Base-by-base conservation (phyloP, 2,888 invertebrate genomes). In the Odiellus spinosus region DNA sequence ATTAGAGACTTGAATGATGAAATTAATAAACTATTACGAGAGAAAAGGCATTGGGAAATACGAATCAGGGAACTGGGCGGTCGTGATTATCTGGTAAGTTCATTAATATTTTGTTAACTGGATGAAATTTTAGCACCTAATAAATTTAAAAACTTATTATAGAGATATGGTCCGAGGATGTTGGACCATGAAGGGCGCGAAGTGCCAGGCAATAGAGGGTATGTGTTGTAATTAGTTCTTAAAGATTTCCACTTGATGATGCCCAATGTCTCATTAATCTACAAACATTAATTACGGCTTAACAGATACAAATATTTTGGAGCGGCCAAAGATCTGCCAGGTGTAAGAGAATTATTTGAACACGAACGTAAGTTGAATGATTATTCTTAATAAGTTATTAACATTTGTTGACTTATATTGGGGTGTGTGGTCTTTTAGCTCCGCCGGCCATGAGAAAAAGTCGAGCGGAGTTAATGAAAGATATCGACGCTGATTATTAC, bases 401-500 rank as follows among this genome's bases (percentile, higher is more conserved):
- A 35, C 35, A 35, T 2, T 14, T n/a, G 3, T 2, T 12, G 14
- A 35, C 4, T n/a, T n/a, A n/a, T n/a, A n/a, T n/a, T n/a, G n/a
- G n/a, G n/a, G n/a, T n/a, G n/a, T n/a, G n/a, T n/a, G n/a, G n/a
- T n/a, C n/a, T 38, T 36, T n/a, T 19, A 52, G 52, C 91, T 10
- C 87, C 88, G 12, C 78, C 83, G 44, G 82, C 86, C 4, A 82
- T 86, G 12, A 74, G 90, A 19, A 87, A 90, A 67, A 90, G 91
- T 0, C 76, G 96, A 45, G 90, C 86, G 0, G 96, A 99, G 64
- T 72, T 99, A 44, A 95, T 96, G 93, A 82, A 88, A 58, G 85
- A 95, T 62, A 87, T 99, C 35, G 96, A 98, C 69, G 95, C 96
- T 0, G 91, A 93, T 67, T 98, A 98, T 70, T 99, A 98, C 68